Evolutionary conservation across 2,113 vertebrate genomes (phyloP).

Genomic region (Cephalopholis sonnerati): DNA sequence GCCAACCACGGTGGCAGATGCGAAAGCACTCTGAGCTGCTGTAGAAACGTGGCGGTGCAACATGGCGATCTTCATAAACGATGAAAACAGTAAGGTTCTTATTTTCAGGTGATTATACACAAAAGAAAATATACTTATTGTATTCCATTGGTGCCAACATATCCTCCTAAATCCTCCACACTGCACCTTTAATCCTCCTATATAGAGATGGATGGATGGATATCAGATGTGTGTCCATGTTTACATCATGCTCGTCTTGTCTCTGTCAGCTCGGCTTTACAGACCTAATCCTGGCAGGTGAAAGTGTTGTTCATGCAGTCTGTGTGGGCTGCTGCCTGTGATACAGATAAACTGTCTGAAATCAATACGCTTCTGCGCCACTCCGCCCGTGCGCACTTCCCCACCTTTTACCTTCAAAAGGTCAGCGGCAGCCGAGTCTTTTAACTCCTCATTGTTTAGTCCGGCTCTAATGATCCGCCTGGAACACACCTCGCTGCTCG

Average conservation of each 20-base stretch:
- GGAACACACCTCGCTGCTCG: not conserved
- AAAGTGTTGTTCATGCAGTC: conserved; percentile 47
- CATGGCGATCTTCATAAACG: no score
- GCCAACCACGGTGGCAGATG: no score
- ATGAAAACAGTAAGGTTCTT: no score
- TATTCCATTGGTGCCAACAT: no score
- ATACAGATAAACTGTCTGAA: conserved; percentile 68
- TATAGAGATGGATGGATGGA: conserved; percentile 17
- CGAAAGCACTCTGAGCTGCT: no score
- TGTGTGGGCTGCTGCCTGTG: conserved; percentile 41
- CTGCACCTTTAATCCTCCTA: conserved; percentile 1
- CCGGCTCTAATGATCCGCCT: conserved; percentile 31
- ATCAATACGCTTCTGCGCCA: conserved; percentile 62
- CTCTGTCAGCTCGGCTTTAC: conserved; percentile 39
- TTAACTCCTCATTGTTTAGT: conserved; percentile 50
- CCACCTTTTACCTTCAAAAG: conserved; percentile 64
- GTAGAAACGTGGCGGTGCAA: no score
- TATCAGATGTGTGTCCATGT: conserved; percentile 45
- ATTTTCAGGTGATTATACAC: no score
- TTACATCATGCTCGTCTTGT: conserved; percentile 50
- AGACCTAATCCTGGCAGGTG: conserved; percentile 60
- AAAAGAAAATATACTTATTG: no score
- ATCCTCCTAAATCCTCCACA: no score
- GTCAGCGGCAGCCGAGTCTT: conserved; percentile 51
- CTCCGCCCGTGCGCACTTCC: conserved; percentile 8